phyloP scores from a whole-genome alignment of 2,113 vertebrate species.

The Eulemur macaco region DNA sequence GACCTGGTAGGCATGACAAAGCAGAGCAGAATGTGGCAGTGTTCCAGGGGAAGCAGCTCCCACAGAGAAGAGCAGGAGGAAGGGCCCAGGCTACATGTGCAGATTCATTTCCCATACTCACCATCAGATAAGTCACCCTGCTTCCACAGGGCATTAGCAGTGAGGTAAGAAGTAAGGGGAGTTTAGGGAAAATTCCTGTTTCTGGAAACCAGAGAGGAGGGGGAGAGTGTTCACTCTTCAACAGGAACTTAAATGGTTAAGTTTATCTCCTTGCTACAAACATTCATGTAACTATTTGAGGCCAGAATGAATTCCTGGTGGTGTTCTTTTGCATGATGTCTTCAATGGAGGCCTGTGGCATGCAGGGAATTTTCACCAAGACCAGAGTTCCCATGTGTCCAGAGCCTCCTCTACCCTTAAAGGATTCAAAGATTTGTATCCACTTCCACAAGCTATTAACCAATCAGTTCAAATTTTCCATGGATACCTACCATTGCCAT shows the following conservation, averaged over 20 bases:
- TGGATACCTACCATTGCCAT: neutral
- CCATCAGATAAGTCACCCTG: neutral
- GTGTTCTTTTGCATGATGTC: neutral
- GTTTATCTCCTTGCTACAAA: neutral
- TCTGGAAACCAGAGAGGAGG: neutral
- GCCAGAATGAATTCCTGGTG: neutral
- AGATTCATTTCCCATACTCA: neutral
- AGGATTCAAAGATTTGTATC: neutral
- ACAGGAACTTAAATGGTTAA: neutral
- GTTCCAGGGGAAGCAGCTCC: neutral
- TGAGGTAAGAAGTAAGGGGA: neutral
- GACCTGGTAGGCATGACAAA: neutral
- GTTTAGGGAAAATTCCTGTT: neutral
- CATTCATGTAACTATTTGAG: neutral
- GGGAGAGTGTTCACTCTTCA: neutral
- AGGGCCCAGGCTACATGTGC: neutral
- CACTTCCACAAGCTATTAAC: neutral
- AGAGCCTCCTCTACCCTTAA: neutral
- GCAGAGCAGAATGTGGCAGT: neutral
- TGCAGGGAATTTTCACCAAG: neutral
- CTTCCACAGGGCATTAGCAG: rapidly evolving
- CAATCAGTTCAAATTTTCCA: neutral
- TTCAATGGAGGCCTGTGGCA: neutral
- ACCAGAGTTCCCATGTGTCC: neutral
- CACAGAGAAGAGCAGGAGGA: neutral